Evolutionary conservation across 2,888 invertebrate genomes (phyloP).

Genomic region (Patella caerulea): DNA sequence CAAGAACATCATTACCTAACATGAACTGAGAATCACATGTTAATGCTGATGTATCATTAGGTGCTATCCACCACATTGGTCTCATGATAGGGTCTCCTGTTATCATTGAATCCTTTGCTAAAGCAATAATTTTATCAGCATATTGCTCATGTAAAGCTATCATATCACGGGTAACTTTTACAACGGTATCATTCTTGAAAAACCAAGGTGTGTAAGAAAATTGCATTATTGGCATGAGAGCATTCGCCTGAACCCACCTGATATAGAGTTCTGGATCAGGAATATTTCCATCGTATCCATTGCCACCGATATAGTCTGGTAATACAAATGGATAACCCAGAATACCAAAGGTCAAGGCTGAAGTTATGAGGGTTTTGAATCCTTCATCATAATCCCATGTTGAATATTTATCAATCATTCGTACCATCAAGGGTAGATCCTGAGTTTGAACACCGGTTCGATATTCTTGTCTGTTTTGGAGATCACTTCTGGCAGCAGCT

Average conservation of each 20-base stretch:
- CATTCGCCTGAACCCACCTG: constrained; percentile 87
- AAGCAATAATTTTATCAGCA: constrained; percentile 8
- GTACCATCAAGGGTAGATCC: constrained; percentile 80
- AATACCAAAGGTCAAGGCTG: constrained; percentile 77
- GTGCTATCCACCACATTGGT: constrained; percentile 90
- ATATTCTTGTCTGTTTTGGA: constrained; percentile 79
- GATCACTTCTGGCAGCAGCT: constrained; percentile 73
- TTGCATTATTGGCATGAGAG: constrained; percentile 92
- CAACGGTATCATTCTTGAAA: constrained; percentile 80
- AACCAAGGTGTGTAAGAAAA: constrained; percentile 92
- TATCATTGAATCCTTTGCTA: constrained; percentile 2
- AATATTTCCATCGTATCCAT: constrained; percentile 71
- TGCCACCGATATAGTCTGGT: constrained; percentile 93
- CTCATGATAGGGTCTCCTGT: constrained; percentile 84
- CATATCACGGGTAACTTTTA: constrained; percentile 45
- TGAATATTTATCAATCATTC: constrained; percentile 88
- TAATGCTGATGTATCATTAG: constrained; percentile 82
- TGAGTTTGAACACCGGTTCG: constrained; percentile 73
- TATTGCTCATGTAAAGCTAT: constrained; percentile 44
- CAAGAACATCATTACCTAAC: constrained; percentile 57
- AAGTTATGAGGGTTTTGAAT: constrained; percentile 84
- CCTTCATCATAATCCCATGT: constrained; percentile 87
- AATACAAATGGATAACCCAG: constrained; percentile 92
- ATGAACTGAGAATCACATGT: constrained; percentile 80
- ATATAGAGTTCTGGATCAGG: constrained; percentile 75